Conservation (phyloP, 1,140 invertebrate genomes). For the Globodera rostochiensis region DNA sequence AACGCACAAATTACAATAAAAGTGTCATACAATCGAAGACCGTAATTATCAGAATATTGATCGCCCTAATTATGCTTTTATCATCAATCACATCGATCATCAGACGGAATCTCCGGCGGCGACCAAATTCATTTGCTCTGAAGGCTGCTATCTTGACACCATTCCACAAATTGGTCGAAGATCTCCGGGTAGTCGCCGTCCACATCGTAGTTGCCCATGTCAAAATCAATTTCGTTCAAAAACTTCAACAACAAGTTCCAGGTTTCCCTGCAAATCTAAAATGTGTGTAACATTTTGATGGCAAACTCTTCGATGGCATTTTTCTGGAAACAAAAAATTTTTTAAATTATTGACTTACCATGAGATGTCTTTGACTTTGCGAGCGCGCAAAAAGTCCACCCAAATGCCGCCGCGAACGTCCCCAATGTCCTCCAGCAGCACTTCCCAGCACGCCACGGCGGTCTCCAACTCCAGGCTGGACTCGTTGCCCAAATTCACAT, state of each 20-base stretch:
- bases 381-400: constrained; percentile 75
- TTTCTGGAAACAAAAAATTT: no score
- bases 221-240: constrained; percentile 87
- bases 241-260: constrained; percentile 97
- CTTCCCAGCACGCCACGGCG: constrained; percentile 90
- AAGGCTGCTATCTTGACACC: constrained; percentile 16
- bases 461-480: constrained; percentile 83
- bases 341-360: background rate
- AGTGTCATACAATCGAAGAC: no score
- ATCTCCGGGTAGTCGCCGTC: constrained; percentile 98
- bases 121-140: background rate
- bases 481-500: constrained; percentile 90
- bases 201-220: constrained; percentile 95
- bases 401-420: constrained; percentile 43
- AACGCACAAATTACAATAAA: no score
- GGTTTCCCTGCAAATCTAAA: constrained; percentile 73
- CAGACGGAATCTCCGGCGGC: no score
- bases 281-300: no score
- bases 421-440: constrained; percentile 21
- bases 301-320: no score
- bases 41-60: no score
- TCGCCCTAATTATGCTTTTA: no score
- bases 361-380: constrained; percentile 57
- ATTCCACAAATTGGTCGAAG: constrained; percentile 98
- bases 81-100: no score